Percentiles rank a stretch among this genome's conserved stretches.
Conservation (phyloP, 2,797 vertebrate species). For the Eutrigla gurnardus region DNA sequence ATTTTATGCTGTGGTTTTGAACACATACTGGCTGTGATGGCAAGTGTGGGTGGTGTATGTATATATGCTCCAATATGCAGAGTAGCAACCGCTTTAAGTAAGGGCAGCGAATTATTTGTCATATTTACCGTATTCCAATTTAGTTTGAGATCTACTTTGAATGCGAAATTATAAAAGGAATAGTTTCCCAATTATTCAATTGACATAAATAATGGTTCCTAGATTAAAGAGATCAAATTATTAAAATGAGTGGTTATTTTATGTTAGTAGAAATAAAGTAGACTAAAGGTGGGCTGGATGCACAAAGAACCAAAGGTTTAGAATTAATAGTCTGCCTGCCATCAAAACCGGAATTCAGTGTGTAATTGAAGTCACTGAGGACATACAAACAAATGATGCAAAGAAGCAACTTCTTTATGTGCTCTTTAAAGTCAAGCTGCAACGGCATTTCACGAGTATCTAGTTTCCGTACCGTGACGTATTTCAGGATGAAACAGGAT, state of each 20-base stretch:
- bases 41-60: conserved; percentile 4
- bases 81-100: neutral
- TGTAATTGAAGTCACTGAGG: neutral
- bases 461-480: no score
- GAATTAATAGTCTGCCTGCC: neutral
- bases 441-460: no score
- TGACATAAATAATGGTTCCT: neutral
- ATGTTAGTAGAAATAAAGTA: neutral
- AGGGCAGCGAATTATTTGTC: neutral
- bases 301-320: neutral
- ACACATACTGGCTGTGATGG: conserved; percentile 34
- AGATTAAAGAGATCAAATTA: neutral
- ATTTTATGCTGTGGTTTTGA: conserved; percentile 48
- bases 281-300: neutral
- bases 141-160: neutral
- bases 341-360: conserved; percentile 1
- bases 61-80: neutral
- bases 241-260: neutral
- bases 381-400: neutral
- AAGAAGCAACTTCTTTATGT: neutral
- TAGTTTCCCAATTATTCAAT: neutral
- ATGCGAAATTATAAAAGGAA: neutral
- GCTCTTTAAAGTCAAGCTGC: neutral
- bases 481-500: no score
- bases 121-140: neutral